phyloP scores from a whole-genome alignment of 2,888 invertebrate species.

The Archaeoteleia sp. region DNA sequence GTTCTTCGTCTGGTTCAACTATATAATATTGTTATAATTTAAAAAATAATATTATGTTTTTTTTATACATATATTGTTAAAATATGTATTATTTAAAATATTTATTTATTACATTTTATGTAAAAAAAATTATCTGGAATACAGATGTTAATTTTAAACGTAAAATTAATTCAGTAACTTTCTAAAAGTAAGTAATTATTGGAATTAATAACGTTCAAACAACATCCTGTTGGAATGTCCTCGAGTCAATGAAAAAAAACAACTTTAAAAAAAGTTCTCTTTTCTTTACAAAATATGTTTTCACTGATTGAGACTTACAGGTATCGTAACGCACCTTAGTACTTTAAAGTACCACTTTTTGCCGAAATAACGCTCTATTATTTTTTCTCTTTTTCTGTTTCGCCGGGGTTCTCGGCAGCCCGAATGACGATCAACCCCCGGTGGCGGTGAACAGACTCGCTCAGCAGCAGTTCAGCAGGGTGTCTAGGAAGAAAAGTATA shows the following conservation, averaged over 20 bases:
- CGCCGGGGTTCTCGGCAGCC: conserved; percentile 32
- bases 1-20: no score
- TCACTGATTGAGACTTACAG: conserved; percentile 33
- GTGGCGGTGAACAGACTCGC: conserved; percentile 57
- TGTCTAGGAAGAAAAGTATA: conserved; percentile 51
- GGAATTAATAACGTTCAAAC: conserved; percentile 2
- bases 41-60: no score
- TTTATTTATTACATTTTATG: no score
- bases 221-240: conserved; percentile 16
- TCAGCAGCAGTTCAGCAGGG: conserved; percentile 54
- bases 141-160: no score
- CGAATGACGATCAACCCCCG: conserved; percentile 35
- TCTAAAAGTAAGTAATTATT: conserved; percentile 1
- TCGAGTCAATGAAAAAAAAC: conserved; percentile 24
- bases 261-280: conserved; percentile 20
- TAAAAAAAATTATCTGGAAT: no score
- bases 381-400: conserved; percentile 23
- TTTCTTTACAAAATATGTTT: conserved; percentile 8
- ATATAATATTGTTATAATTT: no score
- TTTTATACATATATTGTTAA: no score
- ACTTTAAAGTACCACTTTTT: conserved; percentile 41
- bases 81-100: no score
- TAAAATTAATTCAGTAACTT: no score
- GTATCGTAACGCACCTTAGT: conserved; percentile 36
- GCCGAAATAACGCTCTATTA: conserved; percentile 32